Conservation (phyloP, 2,113 vertebrate genomes). For the Pangasianodon hypophthalmus region DNA sequence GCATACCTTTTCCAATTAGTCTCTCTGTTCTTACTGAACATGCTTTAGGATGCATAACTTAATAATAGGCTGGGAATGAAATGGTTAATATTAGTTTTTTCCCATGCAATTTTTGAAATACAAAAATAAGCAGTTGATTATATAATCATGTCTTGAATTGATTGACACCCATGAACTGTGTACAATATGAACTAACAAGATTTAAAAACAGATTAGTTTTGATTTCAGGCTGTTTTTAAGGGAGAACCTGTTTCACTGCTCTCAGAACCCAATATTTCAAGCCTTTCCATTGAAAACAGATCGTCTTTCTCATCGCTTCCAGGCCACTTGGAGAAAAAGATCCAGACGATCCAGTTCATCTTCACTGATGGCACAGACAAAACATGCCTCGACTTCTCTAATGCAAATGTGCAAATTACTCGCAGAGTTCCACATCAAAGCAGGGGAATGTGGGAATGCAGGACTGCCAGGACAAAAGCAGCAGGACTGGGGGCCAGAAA, state of each 20-base stretch:
- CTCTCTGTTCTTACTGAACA: not conserved
- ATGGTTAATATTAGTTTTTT: not conserved
- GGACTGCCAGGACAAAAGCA: not conserved
- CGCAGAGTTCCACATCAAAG: conserved; percentile 27
- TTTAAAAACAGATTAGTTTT: not conserved
- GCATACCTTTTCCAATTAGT: not conserved
- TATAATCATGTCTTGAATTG: not conserved
- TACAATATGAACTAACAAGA: not conserved
- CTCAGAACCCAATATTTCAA: not conserved
- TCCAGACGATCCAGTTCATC: conserved; percentile 29
- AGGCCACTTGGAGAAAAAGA: conserved; percentile 28
- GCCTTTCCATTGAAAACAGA: not conserved
- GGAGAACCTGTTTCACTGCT: not conserved
- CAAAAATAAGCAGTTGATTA: not conserved
- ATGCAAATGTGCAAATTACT: conserved; percentile 38
- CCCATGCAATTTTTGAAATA: not conserved
- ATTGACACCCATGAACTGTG: not conserved
- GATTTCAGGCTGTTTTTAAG: not conserved
- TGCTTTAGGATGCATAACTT: not conserved
- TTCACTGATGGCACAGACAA: conserved; percentile 34
- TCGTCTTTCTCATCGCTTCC: not conserved
- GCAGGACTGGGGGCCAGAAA: not conserved
- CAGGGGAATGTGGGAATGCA: conserved; percentile 22
- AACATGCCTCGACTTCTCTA: conserved; percentile 35
- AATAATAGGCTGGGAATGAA: not conserved